Base-by-base conservation (phyloP, 1,140 invertebrate species). In the Dermatophagoides farinae region DNA sequence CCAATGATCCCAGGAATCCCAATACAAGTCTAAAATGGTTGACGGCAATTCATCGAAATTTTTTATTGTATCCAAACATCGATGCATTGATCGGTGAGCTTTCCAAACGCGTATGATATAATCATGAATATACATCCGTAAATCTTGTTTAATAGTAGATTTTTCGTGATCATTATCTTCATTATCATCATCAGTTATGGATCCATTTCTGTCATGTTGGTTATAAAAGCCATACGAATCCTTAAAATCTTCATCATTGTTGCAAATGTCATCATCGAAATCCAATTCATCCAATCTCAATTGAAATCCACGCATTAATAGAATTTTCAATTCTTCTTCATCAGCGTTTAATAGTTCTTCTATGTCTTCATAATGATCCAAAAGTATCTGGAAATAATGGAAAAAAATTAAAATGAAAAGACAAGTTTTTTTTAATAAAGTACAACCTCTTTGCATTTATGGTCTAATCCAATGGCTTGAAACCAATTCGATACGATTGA, bases 1-100 rank as follows among this genome's bases (percentile, higher is more conserved):
- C 78, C 71, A n/a, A 65, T 64, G 64, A 70, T 91, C 86, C 87
- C 87, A 92, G 0, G 87, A 90, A 72, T 90, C 88, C 90, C 90
- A 93, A 71, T 87, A 88, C 60, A 95, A 25, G 38, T 2, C 22
- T 12, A 31, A 8, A 23, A 8, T 18, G 11, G 4, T 23, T 4
- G 20, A 20, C 5, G n/a, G 22, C 22, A 50, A 14, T 20, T 50
- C n/a, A 50, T 18, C 4, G 22, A 14, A 20, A 50, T 50, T 11
- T 5, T 50, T 25, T 16, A 20, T 5, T n/a, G 10, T 5, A 44
- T 20, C 14, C 5, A 44, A 5, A 44, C 43, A 44, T n/a, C 14
- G 14, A 44, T 44, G 1, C 6, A 44, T 4, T 16, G 43, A 16
- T 5, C 10, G 43, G 5, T 44, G 43, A 5, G 43, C 43, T n/a